These are phyloP conservation scores for Malthinus seriepunctatus DNA, from an alignment of 2,888 invertebrate genomes.

Conservation along the genomic window DNA sequence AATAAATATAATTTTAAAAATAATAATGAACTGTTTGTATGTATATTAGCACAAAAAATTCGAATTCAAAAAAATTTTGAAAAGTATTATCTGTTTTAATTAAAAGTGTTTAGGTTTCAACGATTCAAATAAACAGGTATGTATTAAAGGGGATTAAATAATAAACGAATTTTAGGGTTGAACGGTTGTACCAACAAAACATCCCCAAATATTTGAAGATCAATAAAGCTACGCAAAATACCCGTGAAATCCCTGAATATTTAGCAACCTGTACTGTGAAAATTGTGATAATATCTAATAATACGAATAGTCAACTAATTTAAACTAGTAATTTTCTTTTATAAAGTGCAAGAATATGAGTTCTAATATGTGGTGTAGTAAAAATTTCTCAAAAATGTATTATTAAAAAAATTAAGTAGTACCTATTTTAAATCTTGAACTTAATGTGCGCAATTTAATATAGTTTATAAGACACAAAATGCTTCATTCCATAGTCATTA, in stretches of 20 bases:
- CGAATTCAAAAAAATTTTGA: too few relatives aligned
- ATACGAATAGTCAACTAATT: too few relatives aligned
- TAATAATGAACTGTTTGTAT: too few relatives aligned
- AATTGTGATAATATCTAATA: constrained; percentile 5
- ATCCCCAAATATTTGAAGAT: constrained; percentile 13
- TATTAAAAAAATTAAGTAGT: not conserved
- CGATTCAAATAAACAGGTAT: not conserved
- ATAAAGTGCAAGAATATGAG: not conserved
- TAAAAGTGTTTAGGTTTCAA: not conserved
- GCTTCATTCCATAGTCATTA: constrained; percentile 8
- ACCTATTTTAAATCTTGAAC: too few relatives aligned
- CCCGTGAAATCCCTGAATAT: constrained; percentile 3
- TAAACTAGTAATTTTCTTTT: not conserved
- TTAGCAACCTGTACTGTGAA: not conserved
- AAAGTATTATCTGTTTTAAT: not conserved
- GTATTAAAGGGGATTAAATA: not conserved
- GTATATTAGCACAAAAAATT: too few relatives aligned
- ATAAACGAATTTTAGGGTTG: constrained; percentile 4
- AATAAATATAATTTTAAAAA: too few relatives aligned
- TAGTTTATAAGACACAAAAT: too few relatives aligned
- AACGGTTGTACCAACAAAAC: constrained; percentile 6
- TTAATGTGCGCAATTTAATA: too few relatives aligned
- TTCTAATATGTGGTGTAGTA: not conserved
- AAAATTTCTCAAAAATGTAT: not conserved
- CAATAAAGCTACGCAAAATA: constrained; percentile 16